A percentile compares a stretch with the other conserved stretches of the same genome.
Conservation (phyloP, 2,888 invertebrate species). For the Drosophila percnosoma region DNA sequence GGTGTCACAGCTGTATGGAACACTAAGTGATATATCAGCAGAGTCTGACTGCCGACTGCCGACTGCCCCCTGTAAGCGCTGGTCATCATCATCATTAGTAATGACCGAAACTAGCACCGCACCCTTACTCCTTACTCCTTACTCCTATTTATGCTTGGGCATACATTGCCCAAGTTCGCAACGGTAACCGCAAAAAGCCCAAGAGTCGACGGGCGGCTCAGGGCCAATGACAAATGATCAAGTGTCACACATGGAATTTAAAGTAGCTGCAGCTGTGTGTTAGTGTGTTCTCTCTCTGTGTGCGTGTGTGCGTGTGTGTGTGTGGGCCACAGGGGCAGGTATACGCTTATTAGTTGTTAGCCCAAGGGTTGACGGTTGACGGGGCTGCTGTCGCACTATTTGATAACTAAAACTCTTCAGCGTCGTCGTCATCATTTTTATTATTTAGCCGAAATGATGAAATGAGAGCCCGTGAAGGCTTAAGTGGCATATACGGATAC, state of each 20-base stretch:
- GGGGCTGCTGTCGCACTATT: constrained; percentile 61
- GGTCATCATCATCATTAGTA: constrained; percentile 79
- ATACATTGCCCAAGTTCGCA: constrained; percentile 42
- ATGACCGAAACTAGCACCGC: constrained; percentile 60
- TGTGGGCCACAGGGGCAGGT: constrained; percentile 42
- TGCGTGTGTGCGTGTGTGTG: constrained; percentile 18
- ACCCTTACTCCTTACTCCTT: constrained; percentile 19
- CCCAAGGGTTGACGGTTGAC: constrained; percentile 51
- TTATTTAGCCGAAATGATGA: constrained; percentile 74
- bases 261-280: constrained; percentile 71
- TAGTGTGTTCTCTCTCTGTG: constrained; percentile 3
- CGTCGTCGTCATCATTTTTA: constrained; percentile 73
- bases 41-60: constrained; percentile 1
- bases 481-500: constrained; percentile 46
- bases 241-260: constrained; percentile 81
- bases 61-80: constrained; percentile 30
- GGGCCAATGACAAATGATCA: constrained; percentile 80
- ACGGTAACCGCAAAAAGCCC: constrained; percentile 63
- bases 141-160: constrained; percentile 1
- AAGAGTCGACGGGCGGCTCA: constrained; percentile 56
- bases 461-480: constrained; percentile 71
- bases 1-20: constrained; percentile 47
- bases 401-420: constrained; percentile 77
- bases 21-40: constrained; percentile 59
- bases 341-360: constrained; percentile 59